Conservation (phyloP, 23 tunicate species). For the Halocynthia aurantium region DNA sequence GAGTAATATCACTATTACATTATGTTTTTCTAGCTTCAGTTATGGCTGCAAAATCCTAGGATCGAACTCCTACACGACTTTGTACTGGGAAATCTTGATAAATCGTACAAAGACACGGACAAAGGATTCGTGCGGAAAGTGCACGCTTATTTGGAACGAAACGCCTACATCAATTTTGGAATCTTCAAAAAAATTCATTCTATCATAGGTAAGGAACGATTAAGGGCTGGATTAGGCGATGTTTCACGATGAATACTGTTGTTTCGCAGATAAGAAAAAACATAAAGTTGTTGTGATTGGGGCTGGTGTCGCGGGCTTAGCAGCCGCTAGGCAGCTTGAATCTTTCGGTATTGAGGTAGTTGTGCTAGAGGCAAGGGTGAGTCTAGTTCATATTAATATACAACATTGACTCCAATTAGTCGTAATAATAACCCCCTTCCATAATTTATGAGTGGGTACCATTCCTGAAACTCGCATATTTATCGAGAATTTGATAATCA, state of each 20-base stretch:
- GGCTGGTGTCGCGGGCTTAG: slow-evolving; percentile 90
- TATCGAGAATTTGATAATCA: not conserved
- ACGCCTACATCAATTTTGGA: slow-evolving; percentile 87
- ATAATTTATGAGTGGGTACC: not conserved
- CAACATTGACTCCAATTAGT: not conserved
- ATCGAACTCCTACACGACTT: slow-evolving; percentile 62
- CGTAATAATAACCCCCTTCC: not conserved
- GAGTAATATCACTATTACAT: not conserved
- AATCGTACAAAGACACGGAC: slow-evolving; percentile 27
- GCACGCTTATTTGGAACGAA: slow-evolving; percentile 56
- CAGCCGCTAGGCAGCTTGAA: slow-evolving; percentile 85
- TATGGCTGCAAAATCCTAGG: slow-evolving; percentile 83
- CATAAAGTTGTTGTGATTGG: slow-evolving; percentile 83
- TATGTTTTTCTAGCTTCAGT: slow-evolving; percentile 43
- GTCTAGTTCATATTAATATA: too few species aligned
- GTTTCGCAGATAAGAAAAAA: slow-evolving; percentile 45
- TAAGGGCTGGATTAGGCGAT: not conserved
- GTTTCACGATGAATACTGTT: not conserved
- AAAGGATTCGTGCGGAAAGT: slow-evolving; percentile 41
- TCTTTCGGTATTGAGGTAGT: slow-evolving; percentile 91
- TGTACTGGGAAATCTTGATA: slow-evolving; percentile 39
- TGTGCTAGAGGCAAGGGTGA: slow-evolving; percentile 91
- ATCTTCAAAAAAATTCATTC: slow-evolving; percentile 71
- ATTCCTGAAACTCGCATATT: not conserved
- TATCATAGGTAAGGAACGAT: slow-evolving; percentile 31